Conservation (phyloP, 2,888 invertebrate species). For the Deroplatys truncata region DNA sequence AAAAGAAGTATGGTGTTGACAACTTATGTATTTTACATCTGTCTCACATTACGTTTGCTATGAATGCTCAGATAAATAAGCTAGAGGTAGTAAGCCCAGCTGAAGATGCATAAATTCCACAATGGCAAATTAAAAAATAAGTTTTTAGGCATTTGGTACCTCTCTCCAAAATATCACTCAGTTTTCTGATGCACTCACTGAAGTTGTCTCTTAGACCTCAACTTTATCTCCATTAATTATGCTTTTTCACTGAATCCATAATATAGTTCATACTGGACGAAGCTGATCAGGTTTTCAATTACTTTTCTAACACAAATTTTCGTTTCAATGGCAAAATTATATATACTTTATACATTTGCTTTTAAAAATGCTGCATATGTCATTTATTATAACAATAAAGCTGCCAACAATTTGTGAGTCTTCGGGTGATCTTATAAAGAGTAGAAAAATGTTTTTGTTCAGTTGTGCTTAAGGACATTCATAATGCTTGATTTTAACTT, state of each 20-base stretch:
- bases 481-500: not conserved
- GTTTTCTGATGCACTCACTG: not conserved
- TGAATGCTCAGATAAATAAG: not conserved
- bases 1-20: slow-evolving; percentile 3
- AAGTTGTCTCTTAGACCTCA: not conserved
- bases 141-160: not conserved
- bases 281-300: not conserved
- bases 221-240: not conserved
- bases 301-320: not conserved
- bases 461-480: not conserved
- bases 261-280: not conserved
- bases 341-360: not conserved
- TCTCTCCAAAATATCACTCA: not conserved
- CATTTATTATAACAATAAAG: not conserved
- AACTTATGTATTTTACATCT: not conserved
- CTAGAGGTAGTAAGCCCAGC: not conserved
- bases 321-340: not conserved
- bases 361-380: not conserved
- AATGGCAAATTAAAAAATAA: not conserved
- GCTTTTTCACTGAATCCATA: not conserved
- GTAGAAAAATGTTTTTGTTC: not conserved
- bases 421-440: not conserved
- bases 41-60: not conserved
- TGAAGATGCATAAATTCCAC: not conserved
- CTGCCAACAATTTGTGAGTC: not conserved